Evolutionary conservation across 2,797 vertebrate species (phyloP).

Genomic region (Taenioides sp.): DNA sequence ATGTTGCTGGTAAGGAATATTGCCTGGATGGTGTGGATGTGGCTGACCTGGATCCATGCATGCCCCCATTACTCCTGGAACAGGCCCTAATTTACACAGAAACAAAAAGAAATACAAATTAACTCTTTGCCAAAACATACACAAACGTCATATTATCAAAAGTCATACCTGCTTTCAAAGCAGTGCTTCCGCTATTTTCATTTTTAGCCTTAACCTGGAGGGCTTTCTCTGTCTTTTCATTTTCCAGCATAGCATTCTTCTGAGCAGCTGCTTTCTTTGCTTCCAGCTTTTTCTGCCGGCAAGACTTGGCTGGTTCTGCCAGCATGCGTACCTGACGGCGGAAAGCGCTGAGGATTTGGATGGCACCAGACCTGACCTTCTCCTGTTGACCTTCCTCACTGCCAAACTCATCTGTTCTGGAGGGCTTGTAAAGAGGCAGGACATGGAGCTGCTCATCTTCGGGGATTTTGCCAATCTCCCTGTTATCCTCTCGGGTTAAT

Average conservation of each 20-base stretch:
- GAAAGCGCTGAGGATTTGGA: slow-evolving; percentile 92
- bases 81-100: slow-evolving; percentile 43
- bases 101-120: neutral
- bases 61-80: slow-evolving; percentile 61
- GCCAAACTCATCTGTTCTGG: slow-evolving; percentile 92
- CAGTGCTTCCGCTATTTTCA: slow-evolving; percentile 72
- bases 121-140: neutral
- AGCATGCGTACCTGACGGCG: slow-evolving; percentile 93
- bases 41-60: slow-evolving; percentile 64
- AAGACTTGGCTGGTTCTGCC: slow-evolving; percentile 91
- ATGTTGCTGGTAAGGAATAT: slow-evolving; percentile 62
- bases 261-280: slow-evolving; percentile 90
- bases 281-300: slow-evolving; percentile 93
- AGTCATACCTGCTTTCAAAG: slow-evolving; percentile 71
- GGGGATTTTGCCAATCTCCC: slow-evolving; percentile 87
- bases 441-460: slow-evolving; percentile 98
- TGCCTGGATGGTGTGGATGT: slow-evolving; percentile 61
- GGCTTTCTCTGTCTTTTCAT: slow-evolving; percentile 85
- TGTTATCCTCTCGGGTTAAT: slow-evolving; percentile 95
- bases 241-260: slow-evolving; percentile 85
- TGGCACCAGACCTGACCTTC: slow-evolving; percentile 90
- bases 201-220: slow-evolving; percentile 84
- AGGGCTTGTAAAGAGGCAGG: slow-evolving; percentile 92
- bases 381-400: slow-evolving; percentile 90
- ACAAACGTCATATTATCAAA: slow-evolving; percentile 7